Base-by-base conservation (phyloP, 2,888 invertebrate genomes). In the Yponomeuta evonymella region DNA sequence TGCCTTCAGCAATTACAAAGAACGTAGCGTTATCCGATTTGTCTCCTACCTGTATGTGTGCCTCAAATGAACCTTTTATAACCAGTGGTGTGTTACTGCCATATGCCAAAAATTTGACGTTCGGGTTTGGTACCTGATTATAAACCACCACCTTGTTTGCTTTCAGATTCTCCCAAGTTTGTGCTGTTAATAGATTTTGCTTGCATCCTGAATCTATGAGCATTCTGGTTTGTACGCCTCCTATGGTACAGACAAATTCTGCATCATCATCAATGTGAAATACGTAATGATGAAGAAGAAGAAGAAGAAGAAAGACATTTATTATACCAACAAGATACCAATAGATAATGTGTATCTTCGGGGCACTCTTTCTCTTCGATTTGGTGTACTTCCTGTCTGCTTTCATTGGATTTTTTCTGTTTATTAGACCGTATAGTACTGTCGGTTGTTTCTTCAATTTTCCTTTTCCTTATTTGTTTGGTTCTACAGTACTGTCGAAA, bases 161-260 rank as follows among this genome's bases (percentile, higher is more conserved):
- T 48, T 72, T 70, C 15, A 72, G 33, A 1, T 11, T 23, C n/a
- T 70, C 51, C 70, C 70, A 72, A 10, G 72, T 67, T 48, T 72
- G 12, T 33, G 70, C 69, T 51, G 75, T 71, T 1, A 77, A 72
- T 36, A 77, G 62, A 70, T 77, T 76, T 6, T 43, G 15, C 63
- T 72, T 75, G 48, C 75, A 74, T 6, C 76, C 75, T 10, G 77
- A 77, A 36, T 75, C 76, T 11, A 76, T 73, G 4, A 77, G 48
- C 75, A 77, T 73, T 6, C 75, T 62, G 15, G 76, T 64, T 65
- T 77, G 75, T 36, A 77, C 75, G 48, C 73, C 73, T 30, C 75
- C 77, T 6, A 76, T 23, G 23, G 23, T 23, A 23, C 23, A 23
- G 23, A 23, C 23, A 23, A 23, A 23, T 23, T 23, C 23, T 0